phyloP scores from a whole-genome alignment of 2,888 invertebrate genomes.

The Drosophila kambysellisi region DNA sequence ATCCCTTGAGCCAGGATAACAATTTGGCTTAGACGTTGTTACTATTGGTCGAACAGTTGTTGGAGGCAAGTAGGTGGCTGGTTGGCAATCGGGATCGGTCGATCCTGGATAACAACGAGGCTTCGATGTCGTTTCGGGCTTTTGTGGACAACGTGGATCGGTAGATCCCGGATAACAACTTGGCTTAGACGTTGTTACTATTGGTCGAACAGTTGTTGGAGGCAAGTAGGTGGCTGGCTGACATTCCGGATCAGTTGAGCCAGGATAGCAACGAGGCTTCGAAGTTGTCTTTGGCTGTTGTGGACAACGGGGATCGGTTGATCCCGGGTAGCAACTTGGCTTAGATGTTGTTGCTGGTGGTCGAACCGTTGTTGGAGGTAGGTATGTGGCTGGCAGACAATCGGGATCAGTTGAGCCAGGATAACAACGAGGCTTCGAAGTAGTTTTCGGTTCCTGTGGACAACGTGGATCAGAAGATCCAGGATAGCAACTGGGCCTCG shows the following conservation, averaged over 20 bases:
- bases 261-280: neutral
- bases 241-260: slow-evolving; percentile 1
- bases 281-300: no score
- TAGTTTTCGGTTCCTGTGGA: slow-evolving; percentile 60
- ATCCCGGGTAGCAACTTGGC: slow-evolving; percentile 81
- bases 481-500: slow-evolving; percentile 78
- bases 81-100: neutral
- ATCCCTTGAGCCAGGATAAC: neutral
- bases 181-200: neutral
- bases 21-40: neutral
- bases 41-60: neutral
- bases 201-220: neutral
- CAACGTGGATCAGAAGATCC: slow-evolving; percentile 83
- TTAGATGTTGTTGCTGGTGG: neutral
- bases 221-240: neutral
- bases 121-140: neutral
- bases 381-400: slow-evolving; percentile 18
- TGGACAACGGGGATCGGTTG: slow-evolving; percentile 19
- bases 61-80: neutral
- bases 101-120: neutral
- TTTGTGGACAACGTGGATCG: slow-evolving; percentile 7
- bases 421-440: slow-evolving; percentile 17
- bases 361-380: slow-evolving; percentile 10
- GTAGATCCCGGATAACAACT: neutral
- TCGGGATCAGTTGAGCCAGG: slow-evolving; percentile 78